A percentile compares a stretch with the other conserved stretches of the same genome.
phyloP scores from a whole-genome alignment of 1,140 invertebrate species.

The Drosophila sp. region DNA sequence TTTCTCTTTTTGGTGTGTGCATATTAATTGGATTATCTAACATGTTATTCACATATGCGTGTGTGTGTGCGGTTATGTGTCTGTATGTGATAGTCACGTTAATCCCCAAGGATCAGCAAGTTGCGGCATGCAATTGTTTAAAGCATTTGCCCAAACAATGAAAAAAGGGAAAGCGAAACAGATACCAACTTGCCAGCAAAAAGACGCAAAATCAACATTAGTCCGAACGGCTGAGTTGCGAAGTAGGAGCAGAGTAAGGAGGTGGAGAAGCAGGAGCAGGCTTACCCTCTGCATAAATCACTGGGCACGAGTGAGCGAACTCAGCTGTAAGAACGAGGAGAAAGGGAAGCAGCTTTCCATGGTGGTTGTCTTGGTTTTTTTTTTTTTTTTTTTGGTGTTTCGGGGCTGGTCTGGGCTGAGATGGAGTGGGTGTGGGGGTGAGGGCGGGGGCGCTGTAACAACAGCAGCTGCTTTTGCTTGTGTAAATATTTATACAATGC shows the following conservation, averaged over 20 bases:
- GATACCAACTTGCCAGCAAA: constrained; percentile 47
- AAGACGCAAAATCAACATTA: constrained; percentile 78
- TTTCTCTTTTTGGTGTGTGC: constrained; percentile 10
- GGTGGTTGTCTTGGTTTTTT: constrained; percentile 10
- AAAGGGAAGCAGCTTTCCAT: constrained; percentile 12
- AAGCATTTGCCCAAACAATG: constrained; percentile 75
- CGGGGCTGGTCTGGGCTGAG: not conserved
- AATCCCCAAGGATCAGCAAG: constrained; percentile 66
- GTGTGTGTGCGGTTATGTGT: not conserved
- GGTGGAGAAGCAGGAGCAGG: not conserved
- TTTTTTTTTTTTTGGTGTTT: too few relatives aligned
- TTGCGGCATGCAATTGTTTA: constrained; percentile 75
- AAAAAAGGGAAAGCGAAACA: constrained; percentile 10
- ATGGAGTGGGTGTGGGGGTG: constrained; percentile 2
- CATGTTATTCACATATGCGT: constrained; percentile 18
- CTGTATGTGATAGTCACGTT: constrained; percentile 58
- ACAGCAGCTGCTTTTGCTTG: constrained; percentile 58
- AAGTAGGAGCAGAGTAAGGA: not conserved
- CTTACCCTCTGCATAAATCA: constrained; percentile 63
- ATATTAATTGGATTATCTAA: constrained; percentile 32
- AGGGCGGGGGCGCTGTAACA: not conserved
- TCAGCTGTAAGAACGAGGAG: not conserved
- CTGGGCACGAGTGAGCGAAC: constrained; percentile 17
- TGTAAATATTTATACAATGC: constrained; percentile 79
- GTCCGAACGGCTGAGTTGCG: constrained; percentile 24